These are phyloP conservation scores for Brachionus koreanus DNA, from an alignment of 1,140 invertebrate genomes.

Conservation along the genomic window DNA sequence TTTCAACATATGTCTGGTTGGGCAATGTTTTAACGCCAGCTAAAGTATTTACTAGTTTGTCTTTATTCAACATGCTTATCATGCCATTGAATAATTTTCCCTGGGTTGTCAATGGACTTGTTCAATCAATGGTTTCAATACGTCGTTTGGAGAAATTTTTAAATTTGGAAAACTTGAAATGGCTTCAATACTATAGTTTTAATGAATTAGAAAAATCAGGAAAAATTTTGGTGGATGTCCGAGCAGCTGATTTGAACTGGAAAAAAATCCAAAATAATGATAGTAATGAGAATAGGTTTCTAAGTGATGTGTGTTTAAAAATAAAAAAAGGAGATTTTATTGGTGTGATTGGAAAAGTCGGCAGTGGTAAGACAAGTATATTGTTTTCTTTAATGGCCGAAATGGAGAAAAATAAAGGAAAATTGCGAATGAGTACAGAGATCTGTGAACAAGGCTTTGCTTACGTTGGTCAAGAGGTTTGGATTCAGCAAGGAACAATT, in stretches of 20 bases:
- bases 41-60: constrained; percentile 86
- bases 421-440: constrained; percentile 48
- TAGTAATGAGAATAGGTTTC: not conserved
- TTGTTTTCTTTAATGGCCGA: constrained; percentile 58
- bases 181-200: not conserved
- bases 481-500: constrained; percentile 83
- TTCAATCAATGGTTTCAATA: constrained; percentile 72
- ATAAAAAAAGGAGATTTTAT: constrained; percentile 54
- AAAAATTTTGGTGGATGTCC: constrained; percentile 43
- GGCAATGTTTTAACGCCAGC: constrained; percentile 77
- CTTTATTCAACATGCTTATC: constrained; percentile 91
- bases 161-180: constrained; percentile 3
- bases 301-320: not conserved
- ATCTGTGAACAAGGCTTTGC: constrained; percentile 61
- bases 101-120: constrained; percentile 93
- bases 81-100: constrained; percentile 92
- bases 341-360: constrained; percentile 57
- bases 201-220: not conserved
- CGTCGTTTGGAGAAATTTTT: constrained; percentile 54
- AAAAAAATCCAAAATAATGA: constrained; percentile 44
- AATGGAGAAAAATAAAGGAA: constrained; percentile 51
- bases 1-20: constrained; percentile 77
- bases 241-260: constrained; percentile 48
- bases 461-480: constrained; percentile 81
- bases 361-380: constrained; percentile 58